Evolutionary conservation across 2,113 vertebrate genomes (phyloP).

Genomic region (Acrocephalus arundinaceus): DNA sequence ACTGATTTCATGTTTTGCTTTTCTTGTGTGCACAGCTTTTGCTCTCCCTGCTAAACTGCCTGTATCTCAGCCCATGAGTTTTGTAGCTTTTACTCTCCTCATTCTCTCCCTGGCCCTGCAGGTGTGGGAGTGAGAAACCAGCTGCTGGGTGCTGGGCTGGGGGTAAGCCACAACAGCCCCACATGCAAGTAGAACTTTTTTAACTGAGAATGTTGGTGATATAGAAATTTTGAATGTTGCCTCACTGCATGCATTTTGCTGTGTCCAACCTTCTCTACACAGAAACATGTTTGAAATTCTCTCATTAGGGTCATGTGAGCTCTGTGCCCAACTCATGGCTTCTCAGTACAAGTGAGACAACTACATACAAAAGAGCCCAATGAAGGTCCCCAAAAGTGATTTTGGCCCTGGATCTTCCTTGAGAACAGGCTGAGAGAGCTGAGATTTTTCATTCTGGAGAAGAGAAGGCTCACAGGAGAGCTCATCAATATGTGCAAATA

Average conservation of each 20-base stretch:
- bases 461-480: background rate
- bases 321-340: background rate
- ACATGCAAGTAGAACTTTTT: background rate
- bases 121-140: accelerated
- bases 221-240: background rate
- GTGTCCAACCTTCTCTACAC: background rate
- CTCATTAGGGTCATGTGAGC: accelerated
- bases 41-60: background rate
- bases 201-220: background rate
- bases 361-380: background rate
- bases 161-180: background rate
- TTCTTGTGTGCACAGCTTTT: background rate
- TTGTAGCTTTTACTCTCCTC: background rate
- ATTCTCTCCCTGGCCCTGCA: background rate
- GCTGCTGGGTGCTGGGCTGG: background rate
- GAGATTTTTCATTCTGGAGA: background rate
- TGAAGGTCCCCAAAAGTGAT: background rate
- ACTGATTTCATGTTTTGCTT: no score
- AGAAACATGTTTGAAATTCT: background rate
- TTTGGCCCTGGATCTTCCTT: background rate
- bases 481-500: background rate
- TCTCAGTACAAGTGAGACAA: background rate
- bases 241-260: background rate
- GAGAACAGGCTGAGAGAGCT: background rate
- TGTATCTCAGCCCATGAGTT: accelerated